These are phyloP conservation scores for Oreochromis mossambicus DNA, from an alignment of 2,797 vertebrate genomes.

Conservation along the genomic window DNA sequence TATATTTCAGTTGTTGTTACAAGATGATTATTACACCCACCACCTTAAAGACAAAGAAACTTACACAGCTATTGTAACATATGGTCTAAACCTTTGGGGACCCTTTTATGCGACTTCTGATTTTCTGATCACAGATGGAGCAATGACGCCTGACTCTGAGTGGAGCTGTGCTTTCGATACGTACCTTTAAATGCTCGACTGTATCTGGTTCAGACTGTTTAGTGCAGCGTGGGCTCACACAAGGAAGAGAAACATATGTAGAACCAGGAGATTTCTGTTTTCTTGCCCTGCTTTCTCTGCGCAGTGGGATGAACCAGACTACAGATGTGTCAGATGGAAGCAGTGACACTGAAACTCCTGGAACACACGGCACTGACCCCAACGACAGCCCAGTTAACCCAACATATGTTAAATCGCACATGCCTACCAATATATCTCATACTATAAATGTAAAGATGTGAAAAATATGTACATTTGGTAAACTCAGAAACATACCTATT, in stretches of 20 bases:
- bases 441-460: constrained; percentile 80
- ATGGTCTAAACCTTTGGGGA: constrained; percentile 60
- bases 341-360: constrained; percentile 77
- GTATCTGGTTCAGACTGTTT: constrained; percentile 20
- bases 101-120: constrained; percentile 8
- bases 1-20: constrained; percentile 77
- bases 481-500: constrained; percentile 82
- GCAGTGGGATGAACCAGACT: constrained; percentile 59
- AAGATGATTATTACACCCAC: constrained; percentile 79
- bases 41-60: constrained; percentile 80
- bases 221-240: constrained; percentile 23
- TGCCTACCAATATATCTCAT: constrained; percentile 71
- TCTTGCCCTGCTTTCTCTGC: constrained; percentile 50
- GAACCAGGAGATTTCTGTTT: constrained; percentile 30
- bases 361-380: constrained; percentile 75
- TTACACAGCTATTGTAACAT: constrained; percentile 68
- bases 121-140: constrained; percentile 27
- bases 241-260: constrained; percentile 25
- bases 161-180: constrained; percentile 22
- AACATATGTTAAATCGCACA: constrained; percentile 63
- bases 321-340: constrained; percentile 63
- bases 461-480: constrained; percentile 91
- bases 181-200: constrained; percentile 47
- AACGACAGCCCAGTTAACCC: constrained; percentile 78
- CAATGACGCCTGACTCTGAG: constrained; percentile 4